Percentiles rank a stretch among this genome's conserved stretches.
These are phyloP conservation scores for Pseudonaja textilis DNA, from an alignment of 2,113 vertebrate genomes.

Conservation along the genomic window DNA sequence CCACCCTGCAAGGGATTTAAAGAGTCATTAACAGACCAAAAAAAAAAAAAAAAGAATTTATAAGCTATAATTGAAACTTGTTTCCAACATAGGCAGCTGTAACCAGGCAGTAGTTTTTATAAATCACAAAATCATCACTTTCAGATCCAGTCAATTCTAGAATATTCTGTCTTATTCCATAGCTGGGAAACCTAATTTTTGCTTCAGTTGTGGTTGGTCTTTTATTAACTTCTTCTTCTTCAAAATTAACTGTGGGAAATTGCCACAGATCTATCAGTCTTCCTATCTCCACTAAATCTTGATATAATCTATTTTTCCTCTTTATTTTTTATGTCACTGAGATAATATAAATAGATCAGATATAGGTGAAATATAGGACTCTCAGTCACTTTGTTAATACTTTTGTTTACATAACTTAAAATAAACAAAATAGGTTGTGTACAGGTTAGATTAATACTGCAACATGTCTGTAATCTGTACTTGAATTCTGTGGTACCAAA, in stretches of 20 bases:
- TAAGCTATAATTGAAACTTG: neutral
- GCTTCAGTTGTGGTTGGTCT: neutral
- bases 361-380: neutral
- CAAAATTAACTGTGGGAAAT: neutral
- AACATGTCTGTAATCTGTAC: neutral
- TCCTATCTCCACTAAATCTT: neutral
- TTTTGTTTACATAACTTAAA: neutral
- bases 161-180: neutral
- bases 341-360: neutral
- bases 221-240: neutral
- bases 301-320: neutral
- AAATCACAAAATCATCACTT: neutral
- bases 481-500: neutral
- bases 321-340: neutral
- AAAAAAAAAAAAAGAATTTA: too few species aligned
- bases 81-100: neutral
- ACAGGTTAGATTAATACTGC: neutral
- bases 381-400: neutral
- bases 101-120: neutral
- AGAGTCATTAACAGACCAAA: too few species aligned
- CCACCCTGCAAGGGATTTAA: too few species aligned
- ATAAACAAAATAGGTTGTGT: neutral
- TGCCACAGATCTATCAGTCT: neutral
- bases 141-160: neutral
- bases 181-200: neutral